Evolutionary conservation across 2,113 vertebrate genomes (phyloP).

Genomic region (Orcinus orca): DNA sequence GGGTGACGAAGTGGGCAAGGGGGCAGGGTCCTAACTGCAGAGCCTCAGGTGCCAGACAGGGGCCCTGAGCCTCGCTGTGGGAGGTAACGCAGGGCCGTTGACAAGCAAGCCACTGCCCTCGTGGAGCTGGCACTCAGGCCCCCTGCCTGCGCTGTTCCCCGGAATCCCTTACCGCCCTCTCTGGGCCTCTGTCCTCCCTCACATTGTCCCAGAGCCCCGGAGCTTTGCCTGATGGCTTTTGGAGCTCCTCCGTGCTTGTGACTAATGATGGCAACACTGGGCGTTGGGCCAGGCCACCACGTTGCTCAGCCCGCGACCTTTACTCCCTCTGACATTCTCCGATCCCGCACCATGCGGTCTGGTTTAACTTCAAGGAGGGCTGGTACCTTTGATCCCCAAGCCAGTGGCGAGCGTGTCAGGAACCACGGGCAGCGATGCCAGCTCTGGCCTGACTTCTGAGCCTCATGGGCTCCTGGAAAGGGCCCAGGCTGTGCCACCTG

Average conservation of each 20-base stretch:
- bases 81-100: not conserved
- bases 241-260: not conserved
- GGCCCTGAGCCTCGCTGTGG: not conserved
- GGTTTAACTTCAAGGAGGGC: not conserved
- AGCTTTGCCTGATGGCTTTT: not conserved
- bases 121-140: not conserved
- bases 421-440: not conserved
- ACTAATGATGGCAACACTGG: not conserved
- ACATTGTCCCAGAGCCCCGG: fast-evolving
- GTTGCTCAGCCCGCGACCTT: not conserved
- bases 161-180: not conserved
- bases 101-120: not conserved
- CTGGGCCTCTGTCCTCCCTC: not conserved
- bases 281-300: not conserved
- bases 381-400: constrained; percentile 16
- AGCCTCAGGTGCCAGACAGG: not conserved
- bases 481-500: constrained; percentile 53
- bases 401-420: constrained; percentile 14
- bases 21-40: not conserved
- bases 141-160: not conserved
- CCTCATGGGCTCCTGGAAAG: not conserved
- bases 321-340: not conserved
- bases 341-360: fast-evolving
- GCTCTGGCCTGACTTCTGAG: constrained; percentile 51
- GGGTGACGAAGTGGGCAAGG: not conserved